These are phyloP conservation scores for Cyprinodon variegatus DNA, from an alignment of 2,113 vertebrate genomes.

Conservation along the genomic window DNA sequence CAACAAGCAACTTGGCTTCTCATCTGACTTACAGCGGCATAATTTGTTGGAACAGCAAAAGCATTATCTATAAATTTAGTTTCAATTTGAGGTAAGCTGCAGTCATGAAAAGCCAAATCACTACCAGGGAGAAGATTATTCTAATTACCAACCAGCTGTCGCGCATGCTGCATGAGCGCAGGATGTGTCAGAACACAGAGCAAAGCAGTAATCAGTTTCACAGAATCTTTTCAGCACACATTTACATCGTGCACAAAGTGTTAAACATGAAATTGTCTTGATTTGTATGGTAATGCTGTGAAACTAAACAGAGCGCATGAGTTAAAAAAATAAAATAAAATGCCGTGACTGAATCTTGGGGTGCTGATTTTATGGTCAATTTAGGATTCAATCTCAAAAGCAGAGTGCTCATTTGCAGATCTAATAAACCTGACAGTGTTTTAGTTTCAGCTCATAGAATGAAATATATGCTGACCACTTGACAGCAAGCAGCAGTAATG, in stretches of 20 bases:
- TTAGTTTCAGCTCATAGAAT: constrained; percentile 28
- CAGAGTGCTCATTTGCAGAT: constrained; percentile 47
- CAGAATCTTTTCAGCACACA: constrained; percentile 68
- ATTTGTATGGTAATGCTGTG: constrained; percentile 70
- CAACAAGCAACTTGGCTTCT: constrained; percentile 78
- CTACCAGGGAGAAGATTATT: constrained; percentile 81
- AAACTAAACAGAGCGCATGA: constrained; percentile 63
- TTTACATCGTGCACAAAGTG: constrained; percentile 66
- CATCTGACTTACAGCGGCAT: constrained; percentile 76
- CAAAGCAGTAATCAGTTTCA: constrained; percentile 75
- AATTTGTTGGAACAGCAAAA: constrained; percentile 77
- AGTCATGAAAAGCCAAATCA: constrained; percentile 79
- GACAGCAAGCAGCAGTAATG: constrained; percentile 11
- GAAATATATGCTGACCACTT: constrained; percentile 36
- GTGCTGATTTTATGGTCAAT: constrained; percentile 64
- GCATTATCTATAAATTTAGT: constrained; percentile 83
- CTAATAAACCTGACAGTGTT: constrained; percentile 36
- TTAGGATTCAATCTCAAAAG: constrained; percentile 59
- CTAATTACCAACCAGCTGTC: constrained; percentile 80
- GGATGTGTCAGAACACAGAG: constrained; percentile 71
- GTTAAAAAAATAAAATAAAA: constrained; percentile 28
- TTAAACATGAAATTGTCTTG: constrained; percentile 72
- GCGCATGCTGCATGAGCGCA: constrained; percentile 70
- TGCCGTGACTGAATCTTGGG: constrained; percentile 54
- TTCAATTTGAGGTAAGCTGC: constrained; percentile 81